These are phyloP conservation scores for Halichoeres trimaculatus DNA, from an alignment of 2,113 vertebrate species.

Conservation along the genomic window DNA sequence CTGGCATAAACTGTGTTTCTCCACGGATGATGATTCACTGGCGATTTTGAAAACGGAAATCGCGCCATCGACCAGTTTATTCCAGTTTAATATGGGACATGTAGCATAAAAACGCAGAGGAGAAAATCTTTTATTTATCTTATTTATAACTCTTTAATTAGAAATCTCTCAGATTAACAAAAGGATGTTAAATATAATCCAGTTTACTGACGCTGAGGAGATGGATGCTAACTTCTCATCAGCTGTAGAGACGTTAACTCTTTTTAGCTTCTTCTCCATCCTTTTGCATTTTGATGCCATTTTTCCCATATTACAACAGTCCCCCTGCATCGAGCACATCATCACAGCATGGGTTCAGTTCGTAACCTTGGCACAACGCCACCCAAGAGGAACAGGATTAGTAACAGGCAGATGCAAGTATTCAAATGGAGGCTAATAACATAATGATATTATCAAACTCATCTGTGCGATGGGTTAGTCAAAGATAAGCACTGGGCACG, in stretches of 20 bases:
- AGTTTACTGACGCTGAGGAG: constrained; percentile 1
- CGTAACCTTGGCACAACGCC: constrained; percentile 58
- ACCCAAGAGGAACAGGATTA: constrained; percentile 61
- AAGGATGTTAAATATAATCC: constrained; percentile 7
- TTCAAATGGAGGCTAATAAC: constrained; percentile 62
- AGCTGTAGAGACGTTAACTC: constrained; percentile 48
- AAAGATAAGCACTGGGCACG: constrained; percentile 55
- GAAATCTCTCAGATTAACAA: background rate
- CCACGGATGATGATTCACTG: constrained; percentile 23
- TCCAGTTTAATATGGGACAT: constrained; percentile 81
- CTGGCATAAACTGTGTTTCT: constrained; percentile 70
- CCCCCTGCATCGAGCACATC: constrained; percentile 59
- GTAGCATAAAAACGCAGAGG: constrained; percentile 69
- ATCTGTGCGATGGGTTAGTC: constrained; percentile 66
- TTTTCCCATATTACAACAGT: constrained; percentile 79
- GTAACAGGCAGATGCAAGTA: constrained; percentile 67
- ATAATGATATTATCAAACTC: constrained; percentile 68
- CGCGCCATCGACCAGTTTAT: constrained; percentile 63
- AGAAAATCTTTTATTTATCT: background rate
- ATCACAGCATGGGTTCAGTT: constrained; percentile 50
- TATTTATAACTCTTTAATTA: too few relatives aligned
- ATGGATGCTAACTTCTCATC: constrained; percentile 42
- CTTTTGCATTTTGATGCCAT: constrained; percentile 72
- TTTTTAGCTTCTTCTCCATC: constrained; percentile 50
- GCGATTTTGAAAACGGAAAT: constrained; percentile 28